Evolutionary conservation across 2,113 vertebrate genomes (phyloP).

Genomic region (Salvelinus namaycush): DNA sequence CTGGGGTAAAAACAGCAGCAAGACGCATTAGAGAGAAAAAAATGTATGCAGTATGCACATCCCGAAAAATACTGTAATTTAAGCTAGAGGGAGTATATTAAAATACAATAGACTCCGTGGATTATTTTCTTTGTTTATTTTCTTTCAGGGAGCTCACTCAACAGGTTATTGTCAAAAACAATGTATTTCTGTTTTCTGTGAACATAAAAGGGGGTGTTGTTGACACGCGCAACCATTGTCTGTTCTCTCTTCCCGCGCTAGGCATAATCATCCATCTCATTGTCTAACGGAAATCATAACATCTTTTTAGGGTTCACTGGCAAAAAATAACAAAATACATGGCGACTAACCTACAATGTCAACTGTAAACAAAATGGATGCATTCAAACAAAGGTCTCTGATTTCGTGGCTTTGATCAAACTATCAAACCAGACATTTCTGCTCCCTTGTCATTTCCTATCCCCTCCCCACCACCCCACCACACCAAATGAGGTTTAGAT

Average conservation of each 20-base stretch:
- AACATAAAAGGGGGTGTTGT: not conserved
- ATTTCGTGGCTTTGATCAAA: slow-evolving; percentile 43
- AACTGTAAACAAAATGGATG: slow-evolving; percentile 60
- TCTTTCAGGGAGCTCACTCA: slow-evolving; percentile 34
- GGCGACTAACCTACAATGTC: slow-evolving; percentile 20
- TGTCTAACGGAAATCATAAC: slow-evolving; percentile 37
- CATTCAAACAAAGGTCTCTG: slow-evolving; percentile 86
- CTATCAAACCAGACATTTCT: slow-evolving; percentile 43
- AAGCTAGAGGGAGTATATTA: slow-evolving; percentile 33
- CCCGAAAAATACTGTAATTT: slow-evolving; percentile 35
- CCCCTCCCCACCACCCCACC: slow-evolving; percentile 59
- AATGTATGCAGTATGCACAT: slow-evolving; percentile 19
- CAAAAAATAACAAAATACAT: slow-evolving; percentile 19
- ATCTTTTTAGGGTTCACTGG: slow-evolving; percentile 34
- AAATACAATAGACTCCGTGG: slow-evolving; percentile 38
- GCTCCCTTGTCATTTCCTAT: slow-evolving; percentile 86
- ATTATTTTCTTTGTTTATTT: slow-evolving; percentile 46
- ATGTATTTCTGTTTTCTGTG: slow-evolving; percentile 36
- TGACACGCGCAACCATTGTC: slow-evolving; percentile 28
- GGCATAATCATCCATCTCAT: slow-evolving; percentile 37
- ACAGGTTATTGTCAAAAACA: slow-evolving; percentile 27
- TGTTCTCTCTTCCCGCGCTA: slow-evolving; percentile 24
- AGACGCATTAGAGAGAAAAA: slow-evolving; percentile 35
- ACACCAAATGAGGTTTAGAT: slow-evolving; percentile 80
- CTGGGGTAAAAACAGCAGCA: slow-evolving; percentile 51